A percentile compares a stretch with the other conserved stretches of the same genome.
These are phyloP conservation scores for Abramis brama DNA, from an alignment of 2,113 vertebrate species.

Conservation along the genomic window DNA sequence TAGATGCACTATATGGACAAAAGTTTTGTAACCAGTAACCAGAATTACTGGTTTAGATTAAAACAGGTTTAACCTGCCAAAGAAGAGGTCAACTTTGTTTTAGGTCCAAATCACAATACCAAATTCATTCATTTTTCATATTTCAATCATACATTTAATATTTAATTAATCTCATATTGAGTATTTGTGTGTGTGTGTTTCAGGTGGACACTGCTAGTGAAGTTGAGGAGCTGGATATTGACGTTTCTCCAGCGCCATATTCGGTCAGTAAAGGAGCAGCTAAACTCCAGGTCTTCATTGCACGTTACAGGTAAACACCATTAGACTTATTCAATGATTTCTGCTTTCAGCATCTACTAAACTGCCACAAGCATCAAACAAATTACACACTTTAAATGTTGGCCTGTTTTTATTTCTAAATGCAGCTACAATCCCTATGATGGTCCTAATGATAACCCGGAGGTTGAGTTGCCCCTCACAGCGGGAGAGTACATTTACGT, in stretches of 20 bases:
- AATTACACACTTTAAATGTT: background rate
- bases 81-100: background rate
- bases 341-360: background rate
- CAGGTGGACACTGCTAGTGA: slow-evolving; percentile 98
- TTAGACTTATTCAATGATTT: no score
- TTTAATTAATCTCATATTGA: background rate
- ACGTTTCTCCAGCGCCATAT: slow-evolving; percentile 85
- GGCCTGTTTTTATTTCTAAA: background rate
- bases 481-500: slow-evolving; percentile 98
- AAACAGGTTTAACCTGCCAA: no score
- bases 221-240: slow-evolving; percentile 93
- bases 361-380: background rate
- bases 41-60: no score
- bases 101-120: background rate
- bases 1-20: background rate
- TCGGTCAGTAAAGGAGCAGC: slow-evolving; percentile 77
- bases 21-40: no score
- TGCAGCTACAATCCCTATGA: slow-evolving; percentile 95
- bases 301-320: slow-evolving; percentile 87
- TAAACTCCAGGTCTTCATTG: slow-evolving; percentile 94
- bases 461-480: slow-evolving; percentile 93
- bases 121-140: background rate
- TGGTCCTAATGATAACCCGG: slow-evolving; percentile 96
- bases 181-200: background rate
- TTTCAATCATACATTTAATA: background rate